Percentiles rank a stretch among this genome's conserved stretches.
Conservation (phyloP, 2,113 vertebrate species). For the Halcyon malimbica region DNA sequence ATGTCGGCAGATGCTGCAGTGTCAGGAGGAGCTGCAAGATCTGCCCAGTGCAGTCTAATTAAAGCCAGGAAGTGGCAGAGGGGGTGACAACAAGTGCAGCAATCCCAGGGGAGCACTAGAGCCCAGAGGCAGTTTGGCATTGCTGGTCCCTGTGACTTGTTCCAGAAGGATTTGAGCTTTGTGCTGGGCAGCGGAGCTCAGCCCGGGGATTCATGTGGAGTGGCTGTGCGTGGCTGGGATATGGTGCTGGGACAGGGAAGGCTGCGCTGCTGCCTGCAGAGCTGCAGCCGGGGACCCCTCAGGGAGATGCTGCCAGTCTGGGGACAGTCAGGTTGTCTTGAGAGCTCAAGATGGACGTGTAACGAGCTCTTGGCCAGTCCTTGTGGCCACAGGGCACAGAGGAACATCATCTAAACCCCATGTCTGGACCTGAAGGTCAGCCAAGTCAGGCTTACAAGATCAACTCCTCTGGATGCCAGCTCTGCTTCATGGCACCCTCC, state of each 20-base stretch:
- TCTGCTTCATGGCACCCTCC: not conserved
- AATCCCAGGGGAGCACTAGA: not conserved
- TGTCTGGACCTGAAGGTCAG: not conserved
- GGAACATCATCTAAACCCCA: not conserved
- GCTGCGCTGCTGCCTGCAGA: not conserved
- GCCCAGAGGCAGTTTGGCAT: not conserved
- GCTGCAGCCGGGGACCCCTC: not conserved
- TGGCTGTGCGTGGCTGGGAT: not conserved
- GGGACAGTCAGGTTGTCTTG: not conserved
- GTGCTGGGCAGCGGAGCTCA: not conserved
- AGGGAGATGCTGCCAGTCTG: not conserved
- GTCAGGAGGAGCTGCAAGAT: not conserved
- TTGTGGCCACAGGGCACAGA: not conserved
- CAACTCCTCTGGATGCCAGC: rapidly evolving
- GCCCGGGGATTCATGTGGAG: not conserved
- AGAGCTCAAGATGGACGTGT: not conserved
- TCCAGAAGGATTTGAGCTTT: not conserved
- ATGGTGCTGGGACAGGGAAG: not conserved
- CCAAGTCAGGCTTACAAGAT: not conserved
- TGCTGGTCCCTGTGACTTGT: not conserved
- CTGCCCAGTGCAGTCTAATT: not conserved
- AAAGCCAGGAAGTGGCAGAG: not conserved
- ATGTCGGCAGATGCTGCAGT: not conserved
- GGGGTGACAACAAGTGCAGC: not conserved
- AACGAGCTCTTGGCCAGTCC: not conserved